phyloP scores from a whole-genome alignment of 2,113 vertebrate species.

The Callipepla californica region DNA sequence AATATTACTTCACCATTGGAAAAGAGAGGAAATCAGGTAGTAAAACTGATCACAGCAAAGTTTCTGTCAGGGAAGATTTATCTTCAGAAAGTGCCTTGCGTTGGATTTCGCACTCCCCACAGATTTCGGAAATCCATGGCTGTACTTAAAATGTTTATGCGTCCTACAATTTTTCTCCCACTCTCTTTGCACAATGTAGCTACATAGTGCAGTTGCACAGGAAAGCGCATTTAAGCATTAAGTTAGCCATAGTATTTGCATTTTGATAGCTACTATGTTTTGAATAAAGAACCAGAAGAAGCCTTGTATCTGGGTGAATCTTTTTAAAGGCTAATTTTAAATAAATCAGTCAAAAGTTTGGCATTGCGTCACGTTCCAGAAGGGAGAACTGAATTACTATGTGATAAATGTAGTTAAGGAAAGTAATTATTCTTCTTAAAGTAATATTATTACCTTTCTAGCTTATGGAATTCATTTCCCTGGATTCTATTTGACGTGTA shows the following conservation, averaged over 20 bases:
- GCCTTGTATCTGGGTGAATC: constrained; percentile 52
- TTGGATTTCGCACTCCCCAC: neutral
- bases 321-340: constrained; percentile 50
- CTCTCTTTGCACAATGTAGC: constrained; percentile 15
- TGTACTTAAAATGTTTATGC: neutral
- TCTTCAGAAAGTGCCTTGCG: neutral
- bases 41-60: neutral
- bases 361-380: constrained; percentile 40
- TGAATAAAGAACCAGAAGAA: constrained; percentile 62
- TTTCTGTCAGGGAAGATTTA: neutral
- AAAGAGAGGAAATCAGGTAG: neutral
- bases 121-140: neutral
- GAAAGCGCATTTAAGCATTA: constrained; percentile 54
- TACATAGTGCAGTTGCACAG: constrained; percentile 24
- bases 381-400: constrained; percentile 45
- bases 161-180: neutral
- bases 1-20: neutral
- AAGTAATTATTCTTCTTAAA: constrained; percentile 70
- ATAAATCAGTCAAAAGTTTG: constrained; percentile 55
- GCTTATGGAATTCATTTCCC: constrained; percentile 55
- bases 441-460: constrained; percentile 56
- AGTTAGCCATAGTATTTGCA: constrained; percentile 76
- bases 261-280: constrained; percentile 76
- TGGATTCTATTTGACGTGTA: constrained; percentile 34
- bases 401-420: constrained; percentile 66